Evolutionary conservation across 2,797 vertebrate genomes (phyloP).

Genomic region (Lacerta agilis): DNA sequence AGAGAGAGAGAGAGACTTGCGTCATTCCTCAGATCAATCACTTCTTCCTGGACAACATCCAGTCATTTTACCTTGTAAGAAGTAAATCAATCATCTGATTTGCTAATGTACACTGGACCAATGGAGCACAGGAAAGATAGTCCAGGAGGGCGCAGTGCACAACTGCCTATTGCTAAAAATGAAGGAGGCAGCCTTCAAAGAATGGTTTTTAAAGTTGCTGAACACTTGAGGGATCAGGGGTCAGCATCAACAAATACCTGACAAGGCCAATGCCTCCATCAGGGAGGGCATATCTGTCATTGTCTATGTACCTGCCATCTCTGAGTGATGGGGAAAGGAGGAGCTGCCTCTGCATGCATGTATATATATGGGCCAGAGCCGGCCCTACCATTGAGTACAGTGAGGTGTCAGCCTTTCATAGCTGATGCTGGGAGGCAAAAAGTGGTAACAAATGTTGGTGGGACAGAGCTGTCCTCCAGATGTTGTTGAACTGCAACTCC

Average conservation of each 20-base stretch:
- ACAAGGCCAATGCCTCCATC: not conserved
- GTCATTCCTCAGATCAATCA: constrained; percentile 22
- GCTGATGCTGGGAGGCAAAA: no score
- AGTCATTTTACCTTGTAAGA: not conserved
- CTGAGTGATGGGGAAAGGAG: not conserved
- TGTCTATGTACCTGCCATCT: not conserved
- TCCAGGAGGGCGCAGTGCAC: not conserved
- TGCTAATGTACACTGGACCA: not conserved
- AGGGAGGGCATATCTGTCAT: not conserved
- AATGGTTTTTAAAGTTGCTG: constrained; percentile 10
- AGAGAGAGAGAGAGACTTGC: no score
- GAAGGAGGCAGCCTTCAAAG: not conserved
- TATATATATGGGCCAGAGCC: not conserved
- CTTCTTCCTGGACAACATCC: not conserved
- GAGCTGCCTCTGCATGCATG: not conserved
- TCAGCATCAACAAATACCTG: no score
- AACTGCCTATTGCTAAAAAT: not conserved
- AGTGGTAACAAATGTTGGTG: no score
- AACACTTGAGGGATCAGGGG: not conserved
- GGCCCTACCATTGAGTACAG: no score
- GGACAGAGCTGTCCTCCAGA: no score
- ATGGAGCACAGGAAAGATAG: not conserved
- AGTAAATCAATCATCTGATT: constrained; percentile 8
- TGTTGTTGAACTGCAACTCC: no score
- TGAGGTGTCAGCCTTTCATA: no score